Base-by-base conservation (phyloP, 1,140 invertebrate species). In the Rhagoletis pomonella region DNA sequence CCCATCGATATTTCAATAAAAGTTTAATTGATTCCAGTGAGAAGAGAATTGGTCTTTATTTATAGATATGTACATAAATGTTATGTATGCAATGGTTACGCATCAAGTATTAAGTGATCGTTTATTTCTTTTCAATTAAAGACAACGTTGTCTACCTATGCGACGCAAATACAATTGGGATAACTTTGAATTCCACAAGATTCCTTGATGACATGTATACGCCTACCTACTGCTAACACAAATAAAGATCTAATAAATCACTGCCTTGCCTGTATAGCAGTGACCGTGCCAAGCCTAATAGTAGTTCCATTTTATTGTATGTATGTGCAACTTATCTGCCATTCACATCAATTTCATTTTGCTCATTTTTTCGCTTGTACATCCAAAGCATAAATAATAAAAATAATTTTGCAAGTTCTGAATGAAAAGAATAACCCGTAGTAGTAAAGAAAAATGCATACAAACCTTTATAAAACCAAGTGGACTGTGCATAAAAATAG, bases 381-480 rank as follows among this genome's bases (percentile, higher is more conserved):
- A 7, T 55, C 50, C 10, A 55, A 55, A 55, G 50, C 50, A 55
- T 7, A 55, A 55, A 55, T 55, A 55, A 55, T 10, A 55, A 55
- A 55, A 55, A 55, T 55, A 55, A 50, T 55, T 7, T 55, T 55
- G 50, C 50, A 55, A 55, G 50, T 55, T 55, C 50, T 55, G 10
- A 55, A 5, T 7, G 50, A 55, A 10, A 55, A 55, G 50, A 55
- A 3, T 55, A 55, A 55, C 5, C 10, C 50, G 10, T 0, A 7
- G 50, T 10, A 10, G 50, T 55, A 55, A 55, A 55, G 5, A 55
- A 55, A 29, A 29, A 29, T 55, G 50, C 17, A 42, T 73, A 44
- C 19, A 55, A 50, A 81, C 50, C 55, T 81, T 47, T 81, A 81
- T 81, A 81, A 81, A 81, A 81, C 19, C 47, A 50, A 58, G 42